Conservation (phyloP, 2,113 vertebrate genomes). For the Carlito syrichta region DNA sequence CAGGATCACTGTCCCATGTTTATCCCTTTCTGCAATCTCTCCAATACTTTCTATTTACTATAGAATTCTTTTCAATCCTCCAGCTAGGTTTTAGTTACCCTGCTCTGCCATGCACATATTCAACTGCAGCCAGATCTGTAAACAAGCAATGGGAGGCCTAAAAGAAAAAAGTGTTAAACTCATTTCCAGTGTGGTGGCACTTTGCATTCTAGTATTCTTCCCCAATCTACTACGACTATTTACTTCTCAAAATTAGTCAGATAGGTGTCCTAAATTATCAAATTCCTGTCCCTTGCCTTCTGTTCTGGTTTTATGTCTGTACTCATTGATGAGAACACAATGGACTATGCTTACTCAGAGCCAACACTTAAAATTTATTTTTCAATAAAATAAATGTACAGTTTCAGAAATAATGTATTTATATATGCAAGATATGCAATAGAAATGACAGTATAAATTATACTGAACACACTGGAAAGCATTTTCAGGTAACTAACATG, state of each 20-base stretch:
- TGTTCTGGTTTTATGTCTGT: background rate
- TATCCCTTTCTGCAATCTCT: background rate
- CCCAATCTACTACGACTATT: background rate
- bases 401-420: slow-evolving; percentile 10
- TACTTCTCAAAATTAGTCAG: background rate
- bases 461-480: background rate
- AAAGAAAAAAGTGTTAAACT: background rate
- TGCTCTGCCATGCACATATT: background rate
- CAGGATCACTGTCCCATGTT: background rate
- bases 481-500: background rate
- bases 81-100: background rate
- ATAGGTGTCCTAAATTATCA: background rate
- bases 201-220: background rate
- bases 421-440: background rate
- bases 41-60: background rate
- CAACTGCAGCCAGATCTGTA: background rate
- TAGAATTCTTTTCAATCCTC: background rate
- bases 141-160: background rate
- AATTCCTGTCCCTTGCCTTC: background rate
- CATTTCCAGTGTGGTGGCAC: background rate
- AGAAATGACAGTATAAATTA: slow-evolving; percentile 15
- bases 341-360: background rate
- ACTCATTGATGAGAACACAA: background rate
- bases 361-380: background rate
- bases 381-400: background rate